phyloP scores from a whole-genome alignment of 1,140 invertebrate species.

The Macrotrachela quadricornifera region DNA sequence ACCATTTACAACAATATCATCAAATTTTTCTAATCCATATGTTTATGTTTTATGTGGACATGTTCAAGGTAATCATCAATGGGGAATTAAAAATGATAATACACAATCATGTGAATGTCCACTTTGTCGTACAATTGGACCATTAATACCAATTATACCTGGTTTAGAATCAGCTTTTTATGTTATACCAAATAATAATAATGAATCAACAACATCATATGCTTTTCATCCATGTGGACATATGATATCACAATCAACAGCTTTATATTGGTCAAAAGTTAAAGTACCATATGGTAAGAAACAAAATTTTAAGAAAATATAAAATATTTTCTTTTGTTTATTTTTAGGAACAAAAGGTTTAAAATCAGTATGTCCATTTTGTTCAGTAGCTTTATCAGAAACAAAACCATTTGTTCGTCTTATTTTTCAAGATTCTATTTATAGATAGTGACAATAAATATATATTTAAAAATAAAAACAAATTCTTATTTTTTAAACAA shows the following conservation, averaged over 20 bases:
- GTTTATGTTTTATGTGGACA: slow-evolving; percentile 95
- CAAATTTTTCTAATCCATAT: slow-evolving; percentile 41
- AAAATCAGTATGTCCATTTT: slow-evolving; percentile 92
- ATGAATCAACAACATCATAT: slow-evolving; percentile 36
- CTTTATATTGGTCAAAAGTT: slow-evolving; percentile 46
- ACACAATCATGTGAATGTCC: slow-evolving; percentile 49
- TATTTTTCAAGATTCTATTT: slow-evolving; percentile 67
- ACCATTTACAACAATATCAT: slow-evolving; percentile 32
- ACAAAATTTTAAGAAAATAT: slow-evolving; percentile 20
- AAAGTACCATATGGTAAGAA: slow-evolving; percentile 39
- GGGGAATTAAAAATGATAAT: slow-evolving; percentile 20
- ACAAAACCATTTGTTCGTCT: slow-evolving; percentile 76
- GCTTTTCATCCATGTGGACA: slow-evolving; percentile 97
- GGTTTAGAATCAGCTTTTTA: slow-evolving; percentile 89
- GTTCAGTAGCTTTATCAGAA: slow-evolving; percentile 61
- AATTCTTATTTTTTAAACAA: too few species aligned
- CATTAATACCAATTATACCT: slow-evolving; percentile 53
- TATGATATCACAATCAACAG: slow-evolving; percentile 90
- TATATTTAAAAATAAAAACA: too few species aligned
- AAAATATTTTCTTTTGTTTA: too few species aligned
- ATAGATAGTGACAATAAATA: too few species aligned
- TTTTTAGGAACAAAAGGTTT: slow-evolving; percentile 44
- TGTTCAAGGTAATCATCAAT: slow-evolving; percentile 53
- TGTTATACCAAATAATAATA: slow-evolving; percentile 37
- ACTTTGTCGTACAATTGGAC: slow-evolving; percentile 58